Evolutionary conservation across 2,797 vertebrate genomes (phyloP).

Genomic region (Danio kyathit): DNA sequence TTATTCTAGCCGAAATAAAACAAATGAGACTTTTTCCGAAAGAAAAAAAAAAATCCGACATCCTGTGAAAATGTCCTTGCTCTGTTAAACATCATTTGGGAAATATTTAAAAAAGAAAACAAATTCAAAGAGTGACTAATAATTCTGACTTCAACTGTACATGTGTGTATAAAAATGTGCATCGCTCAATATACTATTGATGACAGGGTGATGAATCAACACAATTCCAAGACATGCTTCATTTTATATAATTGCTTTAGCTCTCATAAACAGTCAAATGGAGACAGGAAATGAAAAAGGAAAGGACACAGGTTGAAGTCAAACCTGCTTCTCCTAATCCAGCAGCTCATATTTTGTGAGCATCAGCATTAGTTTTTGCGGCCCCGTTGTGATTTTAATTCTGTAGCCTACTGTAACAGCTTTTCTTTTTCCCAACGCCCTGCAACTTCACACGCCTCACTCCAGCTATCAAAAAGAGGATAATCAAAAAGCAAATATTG

Average conservation of each 20-base stretch:
- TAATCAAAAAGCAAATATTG: constrained; percentile 64
- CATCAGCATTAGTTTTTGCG: background rate
- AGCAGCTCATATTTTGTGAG: background rate
- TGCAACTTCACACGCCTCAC: constrained; percentile 6
- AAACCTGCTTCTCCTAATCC: background rate
- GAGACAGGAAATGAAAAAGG: background rate
- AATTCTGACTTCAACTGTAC: no score
- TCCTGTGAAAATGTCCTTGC: no score
- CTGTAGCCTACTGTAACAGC: background rate
- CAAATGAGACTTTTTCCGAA: no score
- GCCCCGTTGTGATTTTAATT: constrained; percentile 6
- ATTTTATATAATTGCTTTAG: background rate
- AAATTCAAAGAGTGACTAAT: no score
- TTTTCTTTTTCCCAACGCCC: constrained; percentile 18
- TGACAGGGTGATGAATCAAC: no score
- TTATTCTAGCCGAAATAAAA: no score
- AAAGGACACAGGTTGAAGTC: background rate
- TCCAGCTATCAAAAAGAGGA: constrained; percentile 34
- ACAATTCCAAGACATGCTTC: background rate
- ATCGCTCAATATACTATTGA: no score
- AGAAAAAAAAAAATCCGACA: no score
- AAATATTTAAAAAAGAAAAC: no score
- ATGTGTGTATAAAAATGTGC: no score
- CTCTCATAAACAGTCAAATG: background rate
- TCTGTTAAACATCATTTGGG: no score